Percentiles rank a stretch among this genome's conserved stretches.
Conservation (phyloP, 1,140 invertebrate genomes). For the Pantala flavescens region DNA sequence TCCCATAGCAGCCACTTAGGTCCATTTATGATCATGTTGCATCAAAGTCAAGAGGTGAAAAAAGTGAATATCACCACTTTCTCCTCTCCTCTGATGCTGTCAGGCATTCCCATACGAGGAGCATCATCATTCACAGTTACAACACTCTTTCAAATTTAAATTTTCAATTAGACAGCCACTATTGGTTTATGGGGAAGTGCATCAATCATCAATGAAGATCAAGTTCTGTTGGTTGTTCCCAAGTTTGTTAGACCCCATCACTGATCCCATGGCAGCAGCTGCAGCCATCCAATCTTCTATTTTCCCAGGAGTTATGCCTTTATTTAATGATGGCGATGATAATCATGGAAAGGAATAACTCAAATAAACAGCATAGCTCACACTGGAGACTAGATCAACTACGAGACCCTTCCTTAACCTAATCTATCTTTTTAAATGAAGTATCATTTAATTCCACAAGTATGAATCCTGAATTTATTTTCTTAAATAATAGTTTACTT, state of each 20-base stretch:
- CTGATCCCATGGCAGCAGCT: background rate
- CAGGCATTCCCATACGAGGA: background rate
- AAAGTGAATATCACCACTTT: background rate
- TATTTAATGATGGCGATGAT: background rate
- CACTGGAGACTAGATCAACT: too few species aligned
- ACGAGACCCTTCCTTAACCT: too few species aligned
- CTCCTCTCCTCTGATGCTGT: background rate
- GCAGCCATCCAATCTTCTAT: conserved; percentile 1
- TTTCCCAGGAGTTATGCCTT: background rate
- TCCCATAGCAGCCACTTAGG: background rate
- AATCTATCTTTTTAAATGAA: too few species aligned
- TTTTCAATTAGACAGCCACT: background rate
- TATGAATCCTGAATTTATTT: background rate
- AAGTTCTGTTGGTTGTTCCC: conserved; percentile 1
- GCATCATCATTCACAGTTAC: background rate
- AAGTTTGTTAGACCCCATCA: background rate
- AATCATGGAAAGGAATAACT: too few species aligned
- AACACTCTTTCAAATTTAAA: background rate
- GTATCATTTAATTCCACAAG: too few species aligned
- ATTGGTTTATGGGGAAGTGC: background rate
- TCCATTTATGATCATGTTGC: background rate
- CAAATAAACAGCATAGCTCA: too few species aligned
- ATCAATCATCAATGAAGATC: conserved; percentile 2
- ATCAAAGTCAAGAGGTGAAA: background rate
- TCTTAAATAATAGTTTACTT: background rate